Percentiles rank a stretch among this genome's conserved stretches.
These are phyloP conservation scores for Drymodes brunneopygia DNA, from an alignment of 2,113 vertebrate genomes.

Conservation along the genomic window DNA sequence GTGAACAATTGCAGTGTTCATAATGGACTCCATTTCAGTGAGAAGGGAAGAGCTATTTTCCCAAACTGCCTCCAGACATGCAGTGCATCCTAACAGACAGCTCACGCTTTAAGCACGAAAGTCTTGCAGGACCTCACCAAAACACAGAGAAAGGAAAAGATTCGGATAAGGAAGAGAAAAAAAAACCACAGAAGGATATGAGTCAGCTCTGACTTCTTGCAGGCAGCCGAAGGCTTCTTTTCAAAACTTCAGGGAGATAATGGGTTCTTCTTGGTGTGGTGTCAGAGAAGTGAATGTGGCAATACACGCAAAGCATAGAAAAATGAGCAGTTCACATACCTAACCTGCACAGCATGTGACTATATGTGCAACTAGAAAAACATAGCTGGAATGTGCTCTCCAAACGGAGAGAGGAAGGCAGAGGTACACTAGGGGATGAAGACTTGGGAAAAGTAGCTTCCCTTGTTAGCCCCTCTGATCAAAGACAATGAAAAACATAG, in stretches of 20 bases:
- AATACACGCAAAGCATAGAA: not conserved
- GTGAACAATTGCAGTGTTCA: not conserved
- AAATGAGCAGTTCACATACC: not conserved
- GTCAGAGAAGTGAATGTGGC: not conserved
- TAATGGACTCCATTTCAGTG: not conserved
- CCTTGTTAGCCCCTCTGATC: not conserved
- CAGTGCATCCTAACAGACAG: not conserved
- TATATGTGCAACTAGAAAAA: not conserved
- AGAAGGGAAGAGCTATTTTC: not conserved
- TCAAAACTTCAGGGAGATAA: not conserved
- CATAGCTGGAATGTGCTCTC: not conserved
- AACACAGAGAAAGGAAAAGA: constrained; percentile 21
- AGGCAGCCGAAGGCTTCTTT: not conserved
- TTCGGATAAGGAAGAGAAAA: not conserved
- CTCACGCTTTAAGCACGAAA: not conserved
- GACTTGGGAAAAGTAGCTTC: not conserved
- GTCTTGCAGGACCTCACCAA: not conserved
- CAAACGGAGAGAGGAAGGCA: not conserved
- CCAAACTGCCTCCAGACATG: not conserved
- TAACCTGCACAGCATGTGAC: not conserved
- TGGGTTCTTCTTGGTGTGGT: not conserved
- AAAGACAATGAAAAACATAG: not conserved
- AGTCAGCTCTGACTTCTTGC: constrained; percentile 15
- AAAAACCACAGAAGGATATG: not conserved
- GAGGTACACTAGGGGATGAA: not conserved